Evolutionary conservation across 1,140 invertebrate genomes (phyloP), one percentile per base, ranked within the genome.

Genomic region (Formica exsecta): DNA sequence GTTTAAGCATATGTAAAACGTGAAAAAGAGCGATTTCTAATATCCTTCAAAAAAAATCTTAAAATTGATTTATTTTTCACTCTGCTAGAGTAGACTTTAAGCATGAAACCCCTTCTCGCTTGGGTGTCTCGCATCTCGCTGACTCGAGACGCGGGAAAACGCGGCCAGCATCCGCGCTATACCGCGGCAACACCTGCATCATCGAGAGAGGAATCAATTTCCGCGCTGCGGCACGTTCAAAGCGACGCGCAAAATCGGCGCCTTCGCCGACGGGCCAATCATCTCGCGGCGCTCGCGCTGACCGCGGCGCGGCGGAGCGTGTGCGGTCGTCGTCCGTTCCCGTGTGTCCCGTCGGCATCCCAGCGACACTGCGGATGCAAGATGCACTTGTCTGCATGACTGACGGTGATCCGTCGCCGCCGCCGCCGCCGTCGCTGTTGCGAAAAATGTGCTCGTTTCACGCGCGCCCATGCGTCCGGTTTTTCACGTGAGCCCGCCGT

Each of bases 401-500:
- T 92, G 87, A 89, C 71, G 66, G 87, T 89, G 85, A 87, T 89
- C 88, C 66, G 19, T 41, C 89, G 85, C 88, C 87, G 90, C 88
- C 79, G 77, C 54, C 62, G 68, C 32, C 61, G 65, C 5, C 41
- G 84, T 88, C 66, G 86, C 51, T 25, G 61, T n/a, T 11, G 73
- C 61, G 86, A 90, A 87, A 91, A 90, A 93, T 93, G 92, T 92
- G 89, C 90, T 86, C 90, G 76, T 89, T 89, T 87, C 87, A 87
- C 86, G 91, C 85, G 87, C 65, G 83, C 87, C 79, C 85, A 90
- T 92, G 87, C 89, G 86, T 86, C 84, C 87, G 92, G 86, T 90
- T 86, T 88, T 90, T 90, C 74, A 90, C 85, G 84, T 91, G 84
- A 91, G 89, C 87, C 83, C 86, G 90, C 91, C 44, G 44, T 13